phyloP scores from a whole-genome alignment of 2,888 invertebrate genomes.

The Tetranychus truncatus region DNA sequence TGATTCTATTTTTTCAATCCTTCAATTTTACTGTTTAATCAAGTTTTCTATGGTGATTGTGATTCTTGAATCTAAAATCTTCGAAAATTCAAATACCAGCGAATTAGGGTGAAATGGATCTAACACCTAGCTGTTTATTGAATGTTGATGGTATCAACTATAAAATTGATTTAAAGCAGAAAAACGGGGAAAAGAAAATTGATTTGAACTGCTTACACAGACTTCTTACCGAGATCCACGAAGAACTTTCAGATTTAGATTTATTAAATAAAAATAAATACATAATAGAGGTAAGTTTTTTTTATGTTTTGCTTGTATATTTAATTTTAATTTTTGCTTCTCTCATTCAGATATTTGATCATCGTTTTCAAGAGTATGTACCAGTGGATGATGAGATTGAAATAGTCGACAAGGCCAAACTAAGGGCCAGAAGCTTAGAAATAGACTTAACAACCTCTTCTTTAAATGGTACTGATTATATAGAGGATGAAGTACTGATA shows the following conservation, averaged over 20 bases:
- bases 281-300: neutral
- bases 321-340: neutral
- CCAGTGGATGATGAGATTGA: neutral
- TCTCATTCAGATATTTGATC: neutral
- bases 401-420: neutral
- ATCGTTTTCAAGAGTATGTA: neutral
- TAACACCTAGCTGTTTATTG: neutral
- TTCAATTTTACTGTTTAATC: no score
- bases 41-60: neutral
- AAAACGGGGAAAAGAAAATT: neutral
- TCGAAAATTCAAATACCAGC: neutral
- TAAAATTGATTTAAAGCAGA: neutral
- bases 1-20: no score
- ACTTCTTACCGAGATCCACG: neutral
- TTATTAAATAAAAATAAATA: neutral
- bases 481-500: neutral
- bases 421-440: neutral
- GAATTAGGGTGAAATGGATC: neutral
- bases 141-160: neutral
- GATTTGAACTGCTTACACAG: neutral
- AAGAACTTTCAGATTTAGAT: neutral
- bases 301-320: neutral
- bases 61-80: neutral
- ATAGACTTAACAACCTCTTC: neutral
- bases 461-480: neutral